phyloP scores from a whole-genome alignment of 2,113 vertebrate genomes.

The Malurus alboscapulatus region DNA sequence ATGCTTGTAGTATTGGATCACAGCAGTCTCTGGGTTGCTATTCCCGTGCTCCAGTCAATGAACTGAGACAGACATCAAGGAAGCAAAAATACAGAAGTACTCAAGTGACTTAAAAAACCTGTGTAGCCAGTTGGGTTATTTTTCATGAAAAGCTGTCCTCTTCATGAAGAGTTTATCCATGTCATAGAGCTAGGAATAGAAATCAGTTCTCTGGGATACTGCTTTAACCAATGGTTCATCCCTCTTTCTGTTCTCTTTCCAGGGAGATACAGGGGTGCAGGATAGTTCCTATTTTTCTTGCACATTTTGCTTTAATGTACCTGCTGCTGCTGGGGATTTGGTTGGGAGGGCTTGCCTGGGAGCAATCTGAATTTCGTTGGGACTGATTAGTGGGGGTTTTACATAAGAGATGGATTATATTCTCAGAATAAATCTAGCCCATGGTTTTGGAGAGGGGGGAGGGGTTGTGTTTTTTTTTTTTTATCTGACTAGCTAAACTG shows the following conservation, averaged over 20 bases:
- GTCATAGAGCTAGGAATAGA: not conserved
- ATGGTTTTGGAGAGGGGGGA: rapidly evolving
- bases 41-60: not conserved
- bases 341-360: not conserved
- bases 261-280: not conserved
- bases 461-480: rapidly evolving
- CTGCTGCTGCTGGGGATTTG: conserved; percentile 33
- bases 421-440: not conserved
- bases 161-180: not conserved
- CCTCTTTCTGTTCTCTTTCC: not conserved
- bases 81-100: not conserved
- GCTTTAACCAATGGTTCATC: not conserved
- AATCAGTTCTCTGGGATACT: not conserved
- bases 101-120: not conserved
- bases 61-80: not conserved
- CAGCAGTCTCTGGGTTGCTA: not conserved
- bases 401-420: conserved; percentile 47
- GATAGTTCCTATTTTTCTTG: not conserved
- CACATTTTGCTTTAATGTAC: not conserved
- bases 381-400: conserved; percentile 45
- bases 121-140: not conserved
- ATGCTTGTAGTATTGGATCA: not conserved
- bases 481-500: not conserved
- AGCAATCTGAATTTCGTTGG: not conserved
- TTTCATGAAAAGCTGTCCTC: not conserved